Evolutionary conservation across 2,113 vertebrate species (phyloP), one percentile per base, ranked within the genome.

Genomic region (Xiphophorus hellerii): DNA sequence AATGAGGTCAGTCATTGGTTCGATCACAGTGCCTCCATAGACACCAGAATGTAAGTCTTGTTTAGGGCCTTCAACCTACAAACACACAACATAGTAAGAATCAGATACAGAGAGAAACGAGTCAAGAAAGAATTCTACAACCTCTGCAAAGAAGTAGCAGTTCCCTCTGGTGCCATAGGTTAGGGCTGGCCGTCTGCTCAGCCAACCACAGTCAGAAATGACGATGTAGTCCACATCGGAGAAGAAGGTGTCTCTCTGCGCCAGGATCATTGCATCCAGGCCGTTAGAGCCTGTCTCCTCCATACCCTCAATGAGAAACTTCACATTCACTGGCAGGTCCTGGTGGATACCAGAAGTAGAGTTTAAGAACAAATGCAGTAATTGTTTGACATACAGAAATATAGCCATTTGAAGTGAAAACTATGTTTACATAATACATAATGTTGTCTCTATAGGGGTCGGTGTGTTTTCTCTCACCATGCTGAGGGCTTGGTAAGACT

Each of bases 111-210:
- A 11, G 20, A 58, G 17, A 39, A 37, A 2, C 22, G 37, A n/a
- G 5, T 69, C 22, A 51, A 5, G 15, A 25, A 20, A 61, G 27
- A 64, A 48, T 71, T 15, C 22, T 10, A 60, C 44, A 74, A 96
- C 95, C 95, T 96, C 94, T 15, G 94, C 89, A 35, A 86, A 92
- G 89, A 96, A 96, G 90, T 96, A 95, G 73, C 94, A 95, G 89
- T 95, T 95, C n/a, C 95, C 96, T 71, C 95, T 90, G 61, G 95
- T 95, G 20, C 96, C 96, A 14, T 96, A 96, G 54, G 94, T 96
- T 64, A 96, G 88, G 2, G 94, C 95, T 0, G 96, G 96, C 3
- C 90, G 88, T 29, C 80, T 80, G 73, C 95, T 95, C 71, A 95
- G 86, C 95, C 96, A 96, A 15, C 90, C 84, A 0, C 94, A 94